phyloP scores from a whole-genome alignment of 2,888 invertebrate species.

The Drosophila kanekoi region DNA sequence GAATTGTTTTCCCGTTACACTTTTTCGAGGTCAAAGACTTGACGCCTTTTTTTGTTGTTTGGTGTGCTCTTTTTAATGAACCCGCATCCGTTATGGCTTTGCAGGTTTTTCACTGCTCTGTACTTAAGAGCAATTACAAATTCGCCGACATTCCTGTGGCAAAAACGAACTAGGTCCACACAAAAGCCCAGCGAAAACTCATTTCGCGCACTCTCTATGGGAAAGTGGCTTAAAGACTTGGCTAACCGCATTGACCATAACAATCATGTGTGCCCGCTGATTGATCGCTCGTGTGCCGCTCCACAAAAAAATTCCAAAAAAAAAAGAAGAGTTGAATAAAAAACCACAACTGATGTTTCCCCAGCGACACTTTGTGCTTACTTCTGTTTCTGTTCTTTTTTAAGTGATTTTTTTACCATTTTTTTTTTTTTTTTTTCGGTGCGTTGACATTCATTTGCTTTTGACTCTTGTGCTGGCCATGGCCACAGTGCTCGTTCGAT shows the following conservation, averaged over 20 bases:
- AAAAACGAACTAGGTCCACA: conserved; percentile 23
- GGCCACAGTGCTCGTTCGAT: conserved; percentile 52
- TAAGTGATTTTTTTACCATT: conserved; percentile 8
- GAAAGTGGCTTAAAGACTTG: conserved; percentile 62
- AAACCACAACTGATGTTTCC: conserved; percentile 29
- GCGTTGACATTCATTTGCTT: conserved; percentile 71
- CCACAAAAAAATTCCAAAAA: conserved; percentile 7
- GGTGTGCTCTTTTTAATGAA: conserved; percentile 42
- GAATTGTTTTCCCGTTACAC: not conserved
- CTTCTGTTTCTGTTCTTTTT: conserved; percentile 26
- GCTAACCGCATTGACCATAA: conserved; percentile 51
- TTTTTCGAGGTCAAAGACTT: conserved; percentile 51
- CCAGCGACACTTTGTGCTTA: conserved; percentile 49
- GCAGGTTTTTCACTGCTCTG: conserved; percentile 22
- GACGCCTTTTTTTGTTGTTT: conserved; percentile 1
- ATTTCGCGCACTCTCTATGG: conserved; percentile 40
- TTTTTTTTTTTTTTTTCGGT: conserved; percentile 39
- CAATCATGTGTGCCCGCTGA: conserved; percentile 48
- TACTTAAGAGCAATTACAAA: conserved; percentile 49
- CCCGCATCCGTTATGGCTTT: conserved; percentile 48
- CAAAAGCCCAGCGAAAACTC: conserved; percentile 40
- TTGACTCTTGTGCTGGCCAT: conserved; percentile 49
- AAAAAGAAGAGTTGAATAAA: conserved; percentile 1
- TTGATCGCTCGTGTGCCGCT: conserved; percentile 69
- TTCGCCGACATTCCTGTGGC: conserved; percentile 66